These are phyloP conservation scores for Gibbula magus DNA, from an alignment of 2,888 invertebrate genomes.

Conservation along the genomic window DNA sequence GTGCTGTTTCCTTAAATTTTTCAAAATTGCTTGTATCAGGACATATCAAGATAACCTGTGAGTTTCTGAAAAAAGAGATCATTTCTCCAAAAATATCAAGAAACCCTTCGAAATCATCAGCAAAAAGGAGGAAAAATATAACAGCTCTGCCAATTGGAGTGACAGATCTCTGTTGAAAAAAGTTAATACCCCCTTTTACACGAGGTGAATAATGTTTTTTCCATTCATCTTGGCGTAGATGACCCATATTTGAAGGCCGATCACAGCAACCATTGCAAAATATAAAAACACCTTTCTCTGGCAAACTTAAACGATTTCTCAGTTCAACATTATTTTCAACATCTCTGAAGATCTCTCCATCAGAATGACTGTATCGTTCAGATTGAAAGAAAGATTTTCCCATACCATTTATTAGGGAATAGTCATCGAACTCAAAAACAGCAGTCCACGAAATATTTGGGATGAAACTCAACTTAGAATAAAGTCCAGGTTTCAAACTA, in stretches of 20 bases:
- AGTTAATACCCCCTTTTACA: constrained; percentile 26
- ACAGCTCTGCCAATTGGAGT: constrained; percentile 24
- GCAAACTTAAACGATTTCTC: background rate
- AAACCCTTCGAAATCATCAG: constrained; percentile 28
- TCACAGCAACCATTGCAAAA: background rate
- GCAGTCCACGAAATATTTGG: background rate
- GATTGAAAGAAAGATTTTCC: background rate
- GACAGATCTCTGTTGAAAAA: constrained; percentile 27
- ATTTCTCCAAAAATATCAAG: constrained; percentile 33
- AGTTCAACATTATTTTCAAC: background rate
- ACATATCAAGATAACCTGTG: constrained; percentile 22
- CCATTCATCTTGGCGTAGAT: constrained; percentile 14
- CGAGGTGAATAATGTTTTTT: constrained; percentile 23
- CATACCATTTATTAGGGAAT: background rate
- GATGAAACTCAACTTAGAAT: background rate
- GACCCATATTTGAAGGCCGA: no score
- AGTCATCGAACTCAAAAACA: background rate
- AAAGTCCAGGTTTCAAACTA: background rate
- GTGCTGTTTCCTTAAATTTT: background rate
- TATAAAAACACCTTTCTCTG: background rate
- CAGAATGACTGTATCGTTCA: background rate
- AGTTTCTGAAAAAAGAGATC: constrained; percentile 26
- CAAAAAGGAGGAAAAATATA: constrained; percentile 23
- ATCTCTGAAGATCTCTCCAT: background rate
- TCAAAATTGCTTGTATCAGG: background rate